Conservation (phyloP, 2,888 invertebrate genomes). For the Tetanocera ferruginea region DNA sequence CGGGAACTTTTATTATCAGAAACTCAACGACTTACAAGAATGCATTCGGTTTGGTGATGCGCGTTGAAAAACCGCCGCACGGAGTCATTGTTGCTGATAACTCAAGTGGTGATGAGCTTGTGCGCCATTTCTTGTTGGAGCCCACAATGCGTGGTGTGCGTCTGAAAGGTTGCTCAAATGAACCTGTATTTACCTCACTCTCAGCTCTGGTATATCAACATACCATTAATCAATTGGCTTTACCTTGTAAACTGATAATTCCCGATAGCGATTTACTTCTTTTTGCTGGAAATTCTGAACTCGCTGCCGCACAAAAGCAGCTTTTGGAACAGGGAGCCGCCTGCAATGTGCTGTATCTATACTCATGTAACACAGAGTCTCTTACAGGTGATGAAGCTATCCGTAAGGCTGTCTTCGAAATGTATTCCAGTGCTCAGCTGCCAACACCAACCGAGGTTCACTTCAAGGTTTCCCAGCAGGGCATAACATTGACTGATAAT, state of each 20-base stretch:
- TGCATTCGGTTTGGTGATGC: constrained; percentile 94
- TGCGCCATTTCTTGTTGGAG: constrained; percentile 97
- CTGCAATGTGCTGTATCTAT: constrained; percentile 93
- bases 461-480: constrained; percentile 96
- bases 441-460: constrained; percentile 84
- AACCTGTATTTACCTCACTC: constrained; percentile 96
- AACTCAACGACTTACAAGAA: constrained; percentile 82
- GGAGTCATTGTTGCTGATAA: constrained; percentile 70
- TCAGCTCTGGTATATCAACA: constrained; percentile 98
- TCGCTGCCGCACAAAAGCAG: constrained; percentile 58
- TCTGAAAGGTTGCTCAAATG: constrained; percentile 93
- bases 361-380: constrained; percentile 91
- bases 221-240: constrained; percentile 93
- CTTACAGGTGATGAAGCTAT: constrained; percentile 90
- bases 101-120: constrained; percentile 81
- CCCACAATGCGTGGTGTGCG: constrained; percentile 96
- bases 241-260: constrained; percentile 89
- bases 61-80: constrained; percentile 88
- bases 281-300: constrained; percentile 48
- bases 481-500: constrained; percentile 96
- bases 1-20: constrained; percentile 96
- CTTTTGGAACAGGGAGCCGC: constrained; percentile 81
- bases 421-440: constrained; percentile 75
- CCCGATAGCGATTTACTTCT: constrained; percentile 71
- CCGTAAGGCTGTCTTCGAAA: constrained; percentile 79